Conservation (phyloP, 35 echinoderm and acorn worm species). For the Hemicentrotus pulcherrimus region DNA sequence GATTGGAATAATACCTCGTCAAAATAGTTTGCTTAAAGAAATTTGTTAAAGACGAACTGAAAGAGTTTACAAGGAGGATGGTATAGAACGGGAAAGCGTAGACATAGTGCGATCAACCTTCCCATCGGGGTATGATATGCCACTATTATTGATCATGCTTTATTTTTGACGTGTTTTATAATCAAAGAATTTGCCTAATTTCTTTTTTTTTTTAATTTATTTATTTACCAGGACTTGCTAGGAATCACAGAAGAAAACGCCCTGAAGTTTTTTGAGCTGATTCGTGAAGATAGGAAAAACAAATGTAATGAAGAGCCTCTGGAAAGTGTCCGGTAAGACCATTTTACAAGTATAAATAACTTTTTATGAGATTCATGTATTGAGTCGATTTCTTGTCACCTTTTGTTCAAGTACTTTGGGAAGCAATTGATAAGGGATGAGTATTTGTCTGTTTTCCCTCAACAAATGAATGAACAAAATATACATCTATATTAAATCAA, state of each 20-base stretch:
- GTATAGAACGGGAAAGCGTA: no score
- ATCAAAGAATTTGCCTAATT: neutral
- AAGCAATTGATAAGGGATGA: no score
- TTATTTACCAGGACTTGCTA: slow-evolving; percentile 76
- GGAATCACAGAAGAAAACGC: slow-evolving; percentile 96
- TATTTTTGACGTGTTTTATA: neutral
- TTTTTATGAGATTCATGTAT: neutral
- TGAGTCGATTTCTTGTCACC: no score
- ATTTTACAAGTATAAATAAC: neutral
- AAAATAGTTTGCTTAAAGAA: neutral
- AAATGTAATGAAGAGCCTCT: slow-evolving; percentile 80
- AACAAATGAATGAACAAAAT: neutral
- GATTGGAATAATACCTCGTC: neutral
- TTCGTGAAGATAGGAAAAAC: slow-evolving; percentile 88
- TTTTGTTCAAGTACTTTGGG: no score
- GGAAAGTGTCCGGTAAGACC: slow-evolving; percentile 70
- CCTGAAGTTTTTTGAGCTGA: slow-evolving; percentile 79
- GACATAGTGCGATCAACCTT: no score
- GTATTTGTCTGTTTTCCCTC: neutral
- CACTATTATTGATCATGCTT: no score
- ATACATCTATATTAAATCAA: neutral
- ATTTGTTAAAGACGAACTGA: neutral
- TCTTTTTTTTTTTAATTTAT: neutral
- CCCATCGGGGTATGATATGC: no score
- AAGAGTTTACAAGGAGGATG: no score